Percentiles rank a stretch among this genome's conserved stretches.
Evolutionary conservation across 2,888 invertebrate genomes (phyloP).

Genomic region (Copidosoma aretas): DNA sequence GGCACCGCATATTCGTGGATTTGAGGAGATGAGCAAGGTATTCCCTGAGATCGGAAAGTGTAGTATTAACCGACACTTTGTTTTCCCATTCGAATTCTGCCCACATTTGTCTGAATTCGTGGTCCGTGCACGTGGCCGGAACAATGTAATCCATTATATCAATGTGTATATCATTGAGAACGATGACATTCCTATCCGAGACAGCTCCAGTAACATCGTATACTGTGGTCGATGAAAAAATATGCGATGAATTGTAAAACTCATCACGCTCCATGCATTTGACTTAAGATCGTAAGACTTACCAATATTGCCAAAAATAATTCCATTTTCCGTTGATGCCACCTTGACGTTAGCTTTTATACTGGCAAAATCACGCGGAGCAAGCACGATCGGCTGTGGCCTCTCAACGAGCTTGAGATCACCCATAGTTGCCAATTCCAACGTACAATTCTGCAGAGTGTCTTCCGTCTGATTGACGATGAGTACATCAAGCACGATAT

Average conservation of each 20-base stretch:
- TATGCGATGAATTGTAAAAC: background rate
- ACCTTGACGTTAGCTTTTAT: conserved; percentile 99
- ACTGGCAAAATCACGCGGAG: conserved; percentile 96
- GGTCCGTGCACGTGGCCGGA: conserved; percentile 91
- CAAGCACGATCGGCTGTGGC: conserved; percentile 93
- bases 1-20: conserved; percentile 98
- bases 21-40: conserved; percentile 91
- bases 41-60: conserved; percentile 88
- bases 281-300: conserved; percentile 42
- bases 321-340: conserved; percentile 99
- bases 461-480: conserved; percentile 98
- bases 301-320: conserved; percentile 99
- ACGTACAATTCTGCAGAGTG: conserved; percentile 95
- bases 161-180: conserved; percentile 98
- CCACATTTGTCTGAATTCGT: conserved; percentile 99
- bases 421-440: conserved; percentile 97
- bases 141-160: conserved; percentile 99
- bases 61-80: conserved; percentile 96
- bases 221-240: conserved; percentile 66
- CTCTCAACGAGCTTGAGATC: conserved; percentile 98
- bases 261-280: too few relatives aligned
- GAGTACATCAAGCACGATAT: conserved; percentile 96
- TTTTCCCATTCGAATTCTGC: conserved; percentile 99
- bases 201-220: conserved; percentile 95
- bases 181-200: conserved; percentile 95